A percentile compares a stretch with the other conserved stretches of the same genome.
phyloP scores from a whole-genome alignment of 2,888 invertebrate genomes.

The Limnephilus rhombicus region DNA sequence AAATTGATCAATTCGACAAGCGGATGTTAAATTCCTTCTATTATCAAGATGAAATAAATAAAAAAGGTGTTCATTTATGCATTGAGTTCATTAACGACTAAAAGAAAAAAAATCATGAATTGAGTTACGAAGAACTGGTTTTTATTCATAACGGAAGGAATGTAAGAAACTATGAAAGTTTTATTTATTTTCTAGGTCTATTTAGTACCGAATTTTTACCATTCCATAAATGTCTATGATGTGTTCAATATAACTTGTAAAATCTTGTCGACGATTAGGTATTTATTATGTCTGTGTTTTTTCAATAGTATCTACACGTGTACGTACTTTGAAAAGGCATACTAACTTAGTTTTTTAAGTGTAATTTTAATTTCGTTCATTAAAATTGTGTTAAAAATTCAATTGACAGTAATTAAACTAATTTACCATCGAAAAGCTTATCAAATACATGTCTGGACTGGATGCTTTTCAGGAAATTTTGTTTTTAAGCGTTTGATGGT shows the following conservation, averaged over 20 bases:
- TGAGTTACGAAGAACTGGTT: background rate
- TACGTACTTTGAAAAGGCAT: background rate
- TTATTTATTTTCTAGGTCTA: background rate
- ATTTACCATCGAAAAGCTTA: background rate
- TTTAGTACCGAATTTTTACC: background rate
- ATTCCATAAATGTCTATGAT: background rate
- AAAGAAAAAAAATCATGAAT: background rate
- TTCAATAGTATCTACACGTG: background rate
- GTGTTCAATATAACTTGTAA: background rate
- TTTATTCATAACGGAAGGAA: background rate
- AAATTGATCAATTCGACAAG: background rate
- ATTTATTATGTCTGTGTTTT: background rate
- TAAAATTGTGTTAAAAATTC: constrained; percentile 21
- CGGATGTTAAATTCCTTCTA: background rate
- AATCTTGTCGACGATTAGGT: background rate
- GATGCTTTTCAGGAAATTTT: background rate
- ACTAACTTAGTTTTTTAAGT: background rate
- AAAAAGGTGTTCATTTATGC: background rate
- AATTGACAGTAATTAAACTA: constrained; percentile 53
- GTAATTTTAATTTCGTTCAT: background rate
- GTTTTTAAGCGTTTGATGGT: background rate
- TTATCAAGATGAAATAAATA: background rate
- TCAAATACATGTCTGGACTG: background rate
- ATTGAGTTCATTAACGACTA: background rate
- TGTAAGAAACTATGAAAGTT: background rate